Percentiles rank a stretch among this genome's conserved stretches.
These are phyloP conservation scores for Cololabis saira DNA, from an alignment of 2,113 vertebrate species.

Conservation along the genomic window DNA sequence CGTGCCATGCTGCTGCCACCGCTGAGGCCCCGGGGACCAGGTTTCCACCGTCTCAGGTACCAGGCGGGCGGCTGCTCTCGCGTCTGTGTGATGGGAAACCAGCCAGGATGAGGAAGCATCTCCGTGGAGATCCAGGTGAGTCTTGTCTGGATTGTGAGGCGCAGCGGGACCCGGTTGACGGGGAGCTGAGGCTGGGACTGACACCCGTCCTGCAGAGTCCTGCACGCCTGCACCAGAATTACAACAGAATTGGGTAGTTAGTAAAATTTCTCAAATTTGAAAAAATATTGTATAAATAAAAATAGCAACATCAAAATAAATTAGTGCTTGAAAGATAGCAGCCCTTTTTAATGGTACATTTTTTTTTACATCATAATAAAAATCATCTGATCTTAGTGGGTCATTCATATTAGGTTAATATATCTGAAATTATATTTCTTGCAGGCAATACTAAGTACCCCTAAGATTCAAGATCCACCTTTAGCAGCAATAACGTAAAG, in stretches of 20 bases:
- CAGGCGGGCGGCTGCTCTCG: conserved; percentile 29
- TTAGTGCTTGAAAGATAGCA: too few relatives aligned
- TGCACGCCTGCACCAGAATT: conserved; percentile 15
- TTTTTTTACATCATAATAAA: too few relatives aligned
- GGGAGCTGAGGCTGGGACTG: conserved; percentile 3
- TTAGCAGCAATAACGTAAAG: too few relatives aligned
- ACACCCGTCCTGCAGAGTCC: background rate
- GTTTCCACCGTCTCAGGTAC: conserved; percentile 23
- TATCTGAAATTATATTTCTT: too few relatives aligned
- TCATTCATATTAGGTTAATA: too few relatives aligned
- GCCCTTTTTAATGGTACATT: too few relatives aligned
- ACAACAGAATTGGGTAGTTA: background rate
- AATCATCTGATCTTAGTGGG: too few relatives aligned
- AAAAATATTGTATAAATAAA: too few relatives aligned
- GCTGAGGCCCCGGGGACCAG: conserved; percentile 18
- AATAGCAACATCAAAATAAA: too few relatives aligned
- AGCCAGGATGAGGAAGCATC: conserved; percentile 31
- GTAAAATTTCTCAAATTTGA: too few relatives aligned
- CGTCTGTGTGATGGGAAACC: conserved; percentile 36
- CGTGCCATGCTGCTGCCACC: conserved; percentile 52
- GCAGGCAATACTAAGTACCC: too few relatives aligned
- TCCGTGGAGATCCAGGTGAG: conserved; percentile 20
- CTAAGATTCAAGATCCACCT: too few relatives aligned
- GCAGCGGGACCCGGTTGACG: conserved; percentile 12
- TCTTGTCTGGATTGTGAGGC: conserved; percentile 22